Conservation (phyloP, 2,113 vertebrate genomes). For the Condylura cristata region DNA sequence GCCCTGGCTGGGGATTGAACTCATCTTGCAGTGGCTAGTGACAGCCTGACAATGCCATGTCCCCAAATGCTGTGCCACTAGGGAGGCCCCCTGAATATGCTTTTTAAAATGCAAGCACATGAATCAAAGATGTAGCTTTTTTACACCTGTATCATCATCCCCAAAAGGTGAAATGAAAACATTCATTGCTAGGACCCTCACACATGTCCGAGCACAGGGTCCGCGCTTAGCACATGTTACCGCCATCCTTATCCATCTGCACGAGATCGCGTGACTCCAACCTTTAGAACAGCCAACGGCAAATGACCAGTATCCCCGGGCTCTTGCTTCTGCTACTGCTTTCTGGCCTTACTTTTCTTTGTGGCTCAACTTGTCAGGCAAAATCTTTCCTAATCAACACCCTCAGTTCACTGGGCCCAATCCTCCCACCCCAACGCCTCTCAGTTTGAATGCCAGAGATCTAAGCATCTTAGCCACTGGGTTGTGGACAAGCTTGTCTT, state of each 20-base stretch:
- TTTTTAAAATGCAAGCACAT: neutral
- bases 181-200: neutral
- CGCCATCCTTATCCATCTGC: neutral
- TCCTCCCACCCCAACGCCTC: neutral
- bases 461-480: neutral
- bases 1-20: too few species aligned
- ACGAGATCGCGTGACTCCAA: neutral
- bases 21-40: too few species aligned
- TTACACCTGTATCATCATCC: neutral
- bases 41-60: too few species aligned
- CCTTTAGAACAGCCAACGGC: neutral
- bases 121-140: neutral
- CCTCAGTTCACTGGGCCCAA: neutral
- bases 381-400: neutral
- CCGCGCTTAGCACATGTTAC: neutral
- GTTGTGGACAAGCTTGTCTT: neutral
- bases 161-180: neutral
- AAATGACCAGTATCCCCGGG: neutral
- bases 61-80: too few species aligned
- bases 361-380: rapidly evolving
- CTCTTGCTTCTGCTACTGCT: neutral
- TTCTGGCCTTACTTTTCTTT: neutral
- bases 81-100: neutral
- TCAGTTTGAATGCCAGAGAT: neutral
- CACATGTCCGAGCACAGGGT: neutral